Conservation (phyloP, 2,888 invertebrate species). For the Apodemia hepburni region DNA sequence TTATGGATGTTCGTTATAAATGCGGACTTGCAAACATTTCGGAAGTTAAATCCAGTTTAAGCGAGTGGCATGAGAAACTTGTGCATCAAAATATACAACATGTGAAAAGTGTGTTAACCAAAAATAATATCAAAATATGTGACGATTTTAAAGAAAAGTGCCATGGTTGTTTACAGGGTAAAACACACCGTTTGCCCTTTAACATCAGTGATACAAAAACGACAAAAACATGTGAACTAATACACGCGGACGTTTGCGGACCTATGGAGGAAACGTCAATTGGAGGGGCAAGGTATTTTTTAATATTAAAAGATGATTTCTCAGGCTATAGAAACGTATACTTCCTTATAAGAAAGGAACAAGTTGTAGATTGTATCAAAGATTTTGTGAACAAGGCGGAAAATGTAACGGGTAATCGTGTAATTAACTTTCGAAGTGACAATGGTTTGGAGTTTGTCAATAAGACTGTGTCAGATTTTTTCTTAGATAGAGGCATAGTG, state of each 20-base stretch:
- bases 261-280: conserved; percentile 25
- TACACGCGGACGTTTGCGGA: conserved; percentile 34
- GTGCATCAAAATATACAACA: too few relatives aligned
- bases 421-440: too few relatives aligned
- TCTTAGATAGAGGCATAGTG: too few relatives aligned
- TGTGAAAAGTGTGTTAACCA: too few relatives aligned
- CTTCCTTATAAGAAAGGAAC: conserved; percentile 27
- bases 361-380: conserved; percentile 24
- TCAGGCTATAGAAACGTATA: conserved; percentile 26
- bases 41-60: too few relatives aligned
- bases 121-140: too few relatives aligned
- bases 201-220: conserved; percentile 24
- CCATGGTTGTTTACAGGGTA: neutral
- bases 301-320: conserved; percentile 35
- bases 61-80: too few relatives aligned
- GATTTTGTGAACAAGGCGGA: conserved; percentile 32
- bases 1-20: conserved; percentile 20
- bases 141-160: neutral
- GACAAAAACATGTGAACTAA: conserved; percentile 29
- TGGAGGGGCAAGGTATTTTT: conserved; percentile 19
- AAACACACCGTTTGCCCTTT: conserved; percentile 28
- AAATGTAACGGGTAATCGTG: conserved; percentile 22
- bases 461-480: too few relatives aligned
- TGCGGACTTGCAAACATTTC: neutral
- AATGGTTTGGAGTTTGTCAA: too few relatives aligned